phyloP scores from a whole-genome alignment of 2,888 invertebrate genomes.

The Machimus atricapillus region DNA sequence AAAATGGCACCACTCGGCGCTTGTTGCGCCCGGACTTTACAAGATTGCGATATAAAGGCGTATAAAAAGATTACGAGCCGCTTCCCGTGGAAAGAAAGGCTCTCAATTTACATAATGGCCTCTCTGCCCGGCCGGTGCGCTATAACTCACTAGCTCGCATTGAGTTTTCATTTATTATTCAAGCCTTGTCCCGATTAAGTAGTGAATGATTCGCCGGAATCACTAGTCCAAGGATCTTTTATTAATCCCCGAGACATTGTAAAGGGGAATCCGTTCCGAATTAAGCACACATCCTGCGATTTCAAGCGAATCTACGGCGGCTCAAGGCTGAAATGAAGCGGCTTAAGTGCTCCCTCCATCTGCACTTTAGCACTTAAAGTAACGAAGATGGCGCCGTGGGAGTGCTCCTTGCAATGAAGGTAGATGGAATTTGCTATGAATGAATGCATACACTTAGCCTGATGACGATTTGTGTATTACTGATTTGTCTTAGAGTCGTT shows the following conservation, averaged over 20 bases:
- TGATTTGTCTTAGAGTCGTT: neutral
- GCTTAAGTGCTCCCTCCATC: neutral
- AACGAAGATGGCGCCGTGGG: neutral
- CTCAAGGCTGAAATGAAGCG: neutral
- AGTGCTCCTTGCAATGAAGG: neutral
- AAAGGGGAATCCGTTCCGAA: neutral
- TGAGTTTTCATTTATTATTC: slow-evolving; percentile 15
- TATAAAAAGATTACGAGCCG: slow-evolving; percentile 5
- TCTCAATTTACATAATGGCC: slow-evolving; percentile 30
- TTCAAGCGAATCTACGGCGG: neutral
- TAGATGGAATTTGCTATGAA: neutral
- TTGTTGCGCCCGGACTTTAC: slow-evolving; percentile 16
- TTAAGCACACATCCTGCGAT: neutral
- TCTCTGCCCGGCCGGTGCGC: neutral
- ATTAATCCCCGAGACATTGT: slow-evolving; percentile 16
- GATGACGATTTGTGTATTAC: neutral
- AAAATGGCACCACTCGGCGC: slow-evolving; percentile 3
- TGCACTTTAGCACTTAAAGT: neutral
- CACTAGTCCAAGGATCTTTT: slow-evolving; percentile 14
- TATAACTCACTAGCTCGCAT: slow-evolving; percentile 22
- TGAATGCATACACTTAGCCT: neutral
- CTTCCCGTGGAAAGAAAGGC: slow-evolving; percentile 12
- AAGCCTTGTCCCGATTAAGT: slow-evolving; percentile 18
- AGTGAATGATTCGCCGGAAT: neutral
- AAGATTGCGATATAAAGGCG: slow-evolving; percentile 9